Evolutionary conservation across 2,888 invertebrate genomes (phyloP).

Genomic region (Deilephila elpenor): DNA sequence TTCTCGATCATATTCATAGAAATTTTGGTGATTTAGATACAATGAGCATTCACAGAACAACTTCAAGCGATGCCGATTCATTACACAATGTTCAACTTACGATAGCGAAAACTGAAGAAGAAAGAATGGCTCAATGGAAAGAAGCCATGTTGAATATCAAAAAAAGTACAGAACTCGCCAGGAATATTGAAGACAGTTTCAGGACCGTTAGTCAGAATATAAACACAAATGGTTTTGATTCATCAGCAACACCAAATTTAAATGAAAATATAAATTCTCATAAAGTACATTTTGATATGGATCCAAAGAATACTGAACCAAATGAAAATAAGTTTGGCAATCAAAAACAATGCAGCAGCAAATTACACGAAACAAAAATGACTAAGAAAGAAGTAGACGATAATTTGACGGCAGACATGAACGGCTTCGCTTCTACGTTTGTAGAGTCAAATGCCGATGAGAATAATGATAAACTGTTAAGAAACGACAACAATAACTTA

Average conservation of each 20-base stretch:
- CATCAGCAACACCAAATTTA: not conserved
- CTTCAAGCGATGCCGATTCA: conserved; percentile 50
- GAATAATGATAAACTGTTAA: conserved; percentile 1
- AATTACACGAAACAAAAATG: conserved; percentile 18
- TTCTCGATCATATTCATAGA: conserved; percentile 64
- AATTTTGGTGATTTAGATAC: conserved; percentile 64
- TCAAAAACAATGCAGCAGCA: conserved; percentile 18
- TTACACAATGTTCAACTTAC: conserved; percentile 47
- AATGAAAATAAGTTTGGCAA: not conserved
- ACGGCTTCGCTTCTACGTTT: conserved; percentile 26
- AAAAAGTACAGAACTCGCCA: conserved; percentile 64
- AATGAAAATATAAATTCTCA: not conserved
- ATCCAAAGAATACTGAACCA: not conserved
- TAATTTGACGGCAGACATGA: conserved; percentile 25
- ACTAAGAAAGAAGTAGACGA: conserved; percentile 28
- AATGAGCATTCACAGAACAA: conserved; percentile 52
- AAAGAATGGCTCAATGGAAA: conserved; percentile 71
- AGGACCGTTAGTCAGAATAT: conserved; percentile 35
- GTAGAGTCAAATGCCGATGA: conserved; percentile 33
- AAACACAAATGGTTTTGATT: not conserved
- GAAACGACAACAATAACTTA: not conserved
- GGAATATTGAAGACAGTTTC: conserved; percentile 71
- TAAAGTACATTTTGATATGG: not conserved
- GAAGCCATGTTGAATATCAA: conserved; percentile 64
- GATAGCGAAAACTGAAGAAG: conserved; percentile 57